Evolutionary conservation across 2,113 vertebrate species (phyloP), one percentile per base, ranked within the genome.

Genomic region (Hydrochoerus hydrochaeris): DNA sequence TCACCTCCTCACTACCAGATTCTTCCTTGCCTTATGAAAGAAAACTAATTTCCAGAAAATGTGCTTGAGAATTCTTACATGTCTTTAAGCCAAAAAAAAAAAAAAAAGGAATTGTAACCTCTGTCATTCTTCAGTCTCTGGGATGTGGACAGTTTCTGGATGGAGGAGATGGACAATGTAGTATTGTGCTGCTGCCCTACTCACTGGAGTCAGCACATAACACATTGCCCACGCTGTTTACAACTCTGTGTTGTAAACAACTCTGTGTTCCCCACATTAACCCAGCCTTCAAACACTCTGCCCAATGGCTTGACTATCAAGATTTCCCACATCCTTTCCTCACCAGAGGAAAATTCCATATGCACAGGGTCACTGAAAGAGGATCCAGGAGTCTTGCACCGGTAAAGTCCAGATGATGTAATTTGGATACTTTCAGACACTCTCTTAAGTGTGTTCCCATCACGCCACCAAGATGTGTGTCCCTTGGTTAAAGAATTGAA

Each of bases 381-480:
- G 52, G 88, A 95, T 41, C 24, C 46, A 46, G 0, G 1, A 9
- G 67, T 95, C 54, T 93, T 54, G 90, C 94, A 96, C 32, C 12
- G 19, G 26, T 95, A 97, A 52, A 8, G 3, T 63, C 92, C 92
- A 85, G 92, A 38, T 0, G 5, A 0, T 20, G 0, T 0, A 38
- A 83, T 83, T 54, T 4, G 8, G 30, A 95, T 75, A 0, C 0
- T 0, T 52, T 78, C 2, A 46, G 28, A 35, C 16, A 3, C 2
- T 13, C 0, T 0, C 20, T 1, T 0, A 54, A 22, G 5, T 0
- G 1, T 0, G 0, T 1, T 0, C 0, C 2, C 0, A 2, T 41
- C 0, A 3, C 0, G 0, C 52, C 58, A 80, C 97, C 96, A 97
- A 20, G 0, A 7, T 83, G 5, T 16, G 0, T 11, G 0, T 63